A percentile compares a stretch with the other conserved stretches of the same genome.
These are phyloP conservation scores for Carcina quercana DNA, from an alignment of 2,888 invertebrate species.

Conservation along the genomic window DNA sequence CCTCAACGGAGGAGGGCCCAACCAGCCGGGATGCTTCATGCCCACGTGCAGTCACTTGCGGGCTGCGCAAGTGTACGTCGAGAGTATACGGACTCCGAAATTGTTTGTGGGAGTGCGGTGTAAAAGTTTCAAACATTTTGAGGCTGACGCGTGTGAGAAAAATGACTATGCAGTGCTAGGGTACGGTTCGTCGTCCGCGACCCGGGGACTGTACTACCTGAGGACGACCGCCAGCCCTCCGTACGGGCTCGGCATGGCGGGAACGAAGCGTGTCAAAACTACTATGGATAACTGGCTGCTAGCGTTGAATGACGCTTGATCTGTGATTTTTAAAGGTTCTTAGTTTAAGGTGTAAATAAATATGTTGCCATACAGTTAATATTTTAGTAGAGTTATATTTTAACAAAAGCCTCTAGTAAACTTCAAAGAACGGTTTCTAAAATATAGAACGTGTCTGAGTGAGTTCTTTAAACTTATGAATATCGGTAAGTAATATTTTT, in stretches of 20 bases:
- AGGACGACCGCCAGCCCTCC: conserved; percentile 49
- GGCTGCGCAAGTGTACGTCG: conserved; percentile 56
- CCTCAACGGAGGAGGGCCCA: conserved; percentile 80
- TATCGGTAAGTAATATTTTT: no score
- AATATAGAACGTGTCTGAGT: no score
- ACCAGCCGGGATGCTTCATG: conserved; percentile 80
- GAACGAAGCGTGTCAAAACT: conserved; percentile 33
- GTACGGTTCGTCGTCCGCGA: conserved; percentile 54
- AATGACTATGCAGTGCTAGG: conserved; percentile 52
- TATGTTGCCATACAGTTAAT: conserved; percentile 21
- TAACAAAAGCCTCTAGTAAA: no score
- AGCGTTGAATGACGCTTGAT: conserved; percentile 31
- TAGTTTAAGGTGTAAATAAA: conserved; percentile 6
- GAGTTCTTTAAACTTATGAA: no score
- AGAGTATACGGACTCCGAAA: conserved; percentile 54
- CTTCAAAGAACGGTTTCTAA: no score
- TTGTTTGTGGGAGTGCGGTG: conserved; percentile 54
- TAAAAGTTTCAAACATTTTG: conserved; percentile 54
- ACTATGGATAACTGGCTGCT: conserved; percentile 34
- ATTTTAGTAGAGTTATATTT: no score
- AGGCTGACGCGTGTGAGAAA: conserved; percentile 44
- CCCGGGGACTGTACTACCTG: conserved; percentile 61
- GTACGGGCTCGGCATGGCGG: conserved; percentile 57
- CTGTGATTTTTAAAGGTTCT: conserved; percentile 15
- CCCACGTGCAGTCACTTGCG: conserved; percentile 65